Evolutionary conservation across 2,113 vertebrate species (phyloP), one percentile per base, ranked within the genome.

Genomic region (Thoracochromis brauschi): DNA sequence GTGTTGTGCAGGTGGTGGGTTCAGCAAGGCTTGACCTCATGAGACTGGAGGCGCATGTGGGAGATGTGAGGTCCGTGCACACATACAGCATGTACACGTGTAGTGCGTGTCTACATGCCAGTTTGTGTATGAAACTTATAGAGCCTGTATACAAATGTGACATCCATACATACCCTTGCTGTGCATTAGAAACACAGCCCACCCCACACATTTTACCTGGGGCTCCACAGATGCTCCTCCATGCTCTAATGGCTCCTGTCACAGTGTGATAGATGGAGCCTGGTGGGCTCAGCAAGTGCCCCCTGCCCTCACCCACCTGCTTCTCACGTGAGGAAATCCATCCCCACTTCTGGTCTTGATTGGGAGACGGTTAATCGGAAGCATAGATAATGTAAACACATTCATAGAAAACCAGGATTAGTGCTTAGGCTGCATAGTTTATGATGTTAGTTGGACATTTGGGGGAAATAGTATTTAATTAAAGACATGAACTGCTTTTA

Each of bases 241-340:
- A 87, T 92, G 94, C 92, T 96, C 93, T 94, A 94, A 91, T 93
- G 96, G 92, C 90, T 94, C 63, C 91, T 95, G 95, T 94, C 94
- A 91, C 87, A 42, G 80, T 86, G 93, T 96, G 93, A 96, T 97
- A 93, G 95, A 96, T 95, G 93, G 94, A 94, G 95, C 93, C 93
- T 92, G 88, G 57, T 89, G 91, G 87, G 91, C 89, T 91, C 80
- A 85, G 83, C 85, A 47, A 14, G 31, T 82, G 57, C 88, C 91
- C 84, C 75, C 90, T 95, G 87, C 93, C 91, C 89, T 88, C 51
- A 83, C 81, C 82, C 94, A 91, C 85, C 93, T 96, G 92, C 87
- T 54, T 89, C 87, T 73, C 88, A 81, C 90, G 73, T 49, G 83
- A 51, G 91, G 85, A 94, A 81, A 82, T 83, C 78, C 90, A 82